Evolutionary conservation across 2,113 vertebrate species (phyloP).

Genomic region (Lycaon pictus): DNA sequence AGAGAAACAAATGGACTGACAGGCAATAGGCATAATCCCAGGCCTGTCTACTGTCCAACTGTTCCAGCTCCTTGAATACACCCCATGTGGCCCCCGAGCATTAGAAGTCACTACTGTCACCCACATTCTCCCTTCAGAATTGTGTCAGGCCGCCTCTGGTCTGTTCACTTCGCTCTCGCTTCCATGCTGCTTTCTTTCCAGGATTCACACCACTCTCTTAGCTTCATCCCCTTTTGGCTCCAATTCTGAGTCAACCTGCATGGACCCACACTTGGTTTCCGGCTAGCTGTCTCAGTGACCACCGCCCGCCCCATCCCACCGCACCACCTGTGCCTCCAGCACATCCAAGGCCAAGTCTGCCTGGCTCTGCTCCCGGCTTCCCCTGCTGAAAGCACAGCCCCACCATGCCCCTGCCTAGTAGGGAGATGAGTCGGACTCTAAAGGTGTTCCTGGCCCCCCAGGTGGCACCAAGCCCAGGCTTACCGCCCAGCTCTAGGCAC

Average conservation of each 20-base stretch:
- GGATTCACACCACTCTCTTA: background rate
- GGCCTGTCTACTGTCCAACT: background rate
- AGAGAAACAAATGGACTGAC: background rate
- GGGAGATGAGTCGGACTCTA: background rate
- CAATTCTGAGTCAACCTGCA: background rate
- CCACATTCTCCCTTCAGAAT: background rate
- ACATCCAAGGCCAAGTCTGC: fast-evolving
- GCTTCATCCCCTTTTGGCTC: background rate
- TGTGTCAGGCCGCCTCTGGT: background rate
- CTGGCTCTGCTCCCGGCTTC: background rate
- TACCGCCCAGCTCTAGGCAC: background rate
- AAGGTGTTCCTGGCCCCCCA: fast-evolving
- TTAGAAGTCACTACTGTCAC: background rate
- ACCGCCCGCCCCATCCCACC: fast-evolving
- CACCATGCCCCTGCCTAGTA: background rate
- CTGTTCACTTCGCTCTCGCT: background rate
- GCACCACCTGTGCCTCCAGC: too few relatives aligned
- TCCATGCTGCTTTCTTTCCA: background rate
- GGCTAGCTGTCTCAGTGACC: background rate
- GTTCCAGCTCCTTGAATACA: background rate
- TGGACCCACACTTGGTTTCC: background rate
- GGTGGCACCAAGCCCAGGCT: background rate
- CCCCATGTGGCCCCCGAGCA: background rate
- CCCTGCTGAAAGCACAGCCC: fast-evolving
- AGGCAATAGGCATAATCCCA: fast-evolving